Evolutionary conservation across 1,140 invertebrate genomes (phyloP).

Genomic region (Drosophila serrata): DNA sequence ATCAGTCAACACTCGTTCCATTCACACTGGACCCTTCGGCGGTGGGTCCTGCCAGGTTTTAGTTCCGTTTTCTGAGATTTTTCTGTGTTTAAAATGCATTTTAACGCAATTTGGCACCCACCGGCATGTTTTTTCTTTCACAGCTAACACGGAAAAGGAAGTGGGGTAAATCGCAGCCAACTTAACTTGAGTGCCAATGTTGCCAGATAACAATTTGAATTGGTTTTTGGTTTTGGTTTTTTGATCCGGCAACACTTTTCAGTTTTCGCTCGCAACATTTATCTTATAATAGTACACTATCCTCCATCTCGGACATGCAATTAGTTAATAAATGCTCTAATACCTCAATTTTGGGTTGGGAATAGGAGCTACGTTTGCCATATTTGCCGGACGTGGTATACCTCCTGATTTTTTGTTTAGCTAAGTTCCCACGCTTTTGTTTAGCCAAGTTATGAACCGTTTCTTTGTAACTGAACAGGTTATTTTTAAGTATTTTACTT

Average conservation of each 20-base stretch:
- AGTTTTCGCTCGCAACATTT: too few species aligned
- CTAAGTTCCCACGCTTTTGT: neutral
- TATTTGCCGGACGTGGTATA: too few species aligned
- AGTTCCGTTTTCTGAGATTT: slow-evolving; percentile 23
- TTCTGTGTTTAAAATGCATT: slow-evolving; percentile 64
- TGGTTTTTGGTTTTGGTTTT: too few species aligned
- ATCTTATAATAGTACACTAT: too few species aligned
- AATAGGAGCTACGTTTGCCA: too few species aligned
- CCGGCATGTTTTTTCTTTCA: slow-evolving; percentile 86
- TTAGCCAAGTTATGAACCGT: neutral
- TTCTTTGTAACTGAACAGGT: neutral
- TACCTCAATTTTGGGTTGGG: too few species aligned
- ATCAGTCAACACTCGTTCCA: slow-evolving; percentile 19
- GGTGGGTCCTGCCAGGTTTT: slow-evolving; percentile 25
- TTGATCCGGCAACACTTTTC: too few species aligned
- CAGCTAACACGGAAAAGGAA: slow-evolving; percentile 86
- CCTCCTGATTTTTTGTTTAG: too few species aligned
- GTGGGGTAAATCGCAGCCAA: slow-evolving; percentile 76
- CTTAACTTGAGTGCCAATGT: slow-evolving; percentile 41
- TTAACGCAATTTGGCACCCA: slow-evolving; percentile 77
- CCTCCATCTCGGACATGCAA: too few species aligned
- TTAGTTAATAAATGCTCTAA: too few species aligned
- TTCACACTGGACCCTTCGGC: slow-evolving; percentile 22
- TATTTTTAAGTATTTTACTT: neutral
- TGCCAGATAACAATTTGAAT: too few species aligned